These are phyloP conservation scores for Uropetala carovei DNA, from an alignment of 2,888 invertebrate species.

Conservation along the genomic window DNA sequence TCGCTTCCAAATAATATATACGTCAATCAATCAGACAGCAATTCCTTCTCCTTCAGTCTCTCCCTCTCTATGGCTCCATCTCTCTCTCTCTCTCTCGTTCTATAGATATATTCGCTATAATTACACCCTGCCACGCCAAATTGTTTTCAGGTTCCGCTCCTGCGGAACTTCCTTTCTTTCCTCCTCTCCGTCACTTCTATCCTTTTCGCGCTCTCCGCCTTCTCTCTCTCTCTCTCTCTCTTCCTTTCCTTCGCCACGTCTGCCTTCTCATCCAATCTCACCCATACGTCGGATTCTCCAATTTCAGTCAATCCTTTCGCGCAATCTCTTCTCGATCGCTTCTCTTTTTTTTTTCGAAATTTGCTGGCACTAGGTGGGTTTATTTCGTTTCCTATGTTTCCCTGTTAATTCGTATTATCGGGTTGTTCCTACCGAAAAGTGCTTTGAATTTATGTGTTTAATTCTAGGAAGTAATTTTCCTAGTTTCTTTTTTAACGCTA, in stretches of 20 bases:
- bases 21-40: constrained; percentile 58
- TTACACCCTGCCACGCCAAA: constrained; percentile 11
- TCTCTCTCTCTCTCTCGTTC: not conserved
- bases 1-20: constrained; percentile 60
- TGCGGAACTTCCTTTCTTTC: not conserved
- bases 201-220: not conserved
- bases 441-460: too few relatives aligned
- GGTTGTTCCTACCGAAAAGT: too few relatives aligned
- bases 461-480: too few relatives aligned
- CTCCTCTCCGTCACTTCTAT: not conserved
- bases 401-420: too few relatives aligned
- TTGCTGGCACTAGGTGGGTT: too few relatives aligned
- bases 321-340: too few relatives aligned
- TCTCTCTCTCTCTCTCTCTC: not conserved
- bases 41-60: not conserved
- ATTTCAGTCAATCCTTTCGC: too few relatives aligned
- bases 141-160: not conserved
- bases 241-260: not conserved
- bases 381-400: too few relatives aligned
- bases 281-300: too few relatives aligned
- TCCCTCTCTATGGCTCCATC: not conserved
- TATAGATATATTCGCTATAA: constrained; percentile 18
- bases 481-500: too few relatives aligned
- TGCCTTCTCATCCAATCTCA: too few relatives aligned
- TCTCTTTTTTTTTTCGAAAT: too few relatives aligned